phyloP scores from a whole-genome alignment of 1,140 invertebrate genomes.

The Macrostomum lignano region DNA sequence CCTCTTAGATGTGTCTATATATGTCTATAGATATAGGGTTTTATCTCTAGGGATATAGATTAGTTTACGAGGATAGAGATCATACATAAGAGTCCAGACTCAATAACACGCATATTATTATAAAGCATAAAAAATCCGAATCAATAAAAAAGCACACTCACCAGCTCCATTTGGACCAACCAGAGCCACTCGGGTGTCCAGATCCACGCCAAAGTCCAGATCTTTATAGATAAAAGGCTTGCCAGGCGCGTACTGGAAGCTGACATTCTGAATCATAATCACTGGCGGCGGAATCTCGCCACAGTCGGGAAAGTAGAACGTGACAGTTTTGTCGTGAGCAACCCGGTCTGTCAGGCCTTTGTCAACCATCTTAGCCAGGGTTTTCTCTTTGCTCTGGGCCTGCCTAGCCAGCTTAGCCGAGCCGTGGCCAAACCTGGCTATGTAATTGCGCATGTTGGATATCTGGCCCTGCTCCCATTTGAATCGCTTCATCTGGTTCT shows the following conservation, averaged over 20 bases:
- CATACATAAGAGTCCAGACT: too few species aligned
- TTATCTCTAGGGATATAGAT: too few species aligned
- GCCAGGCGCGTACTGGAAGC: conserved; percentile 8
- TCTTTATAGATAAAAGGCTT: conserved; percentile 73
- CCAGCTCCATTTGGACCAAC: conserved; percentile 92
- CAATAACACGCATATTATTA: too few species aligned
- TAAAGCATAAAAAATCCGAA: too few species aligned
- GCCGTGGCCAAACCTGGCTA: conserved; percentile 92
- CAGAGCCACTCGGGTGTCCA: conserved; percentile 81
- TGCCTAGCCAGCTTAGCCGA: conserved; percentile 86
- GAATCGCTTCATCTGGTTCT: conserved; percentile 95
- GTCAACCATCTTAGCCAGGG: conserved; percentile 90
- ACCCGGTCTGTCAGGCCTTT: conserved; percentile 82
- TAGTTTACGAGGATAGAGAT: too few species aligned
- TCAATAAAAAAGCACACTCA: too few species aligned
- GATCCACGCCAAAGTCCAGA: conserved; percentile 89
- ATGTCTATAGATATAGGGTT: too few species aligned
- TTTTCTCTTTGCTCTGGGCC: conserved; percentile 96
- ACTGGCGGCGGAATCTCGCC: conserved; percentile 86
- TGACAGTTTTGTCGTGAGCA: conserved; percentile 52
- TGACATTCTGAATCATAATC: conserved; percentile 47
- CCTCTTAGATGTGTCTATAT: too few species aligned
- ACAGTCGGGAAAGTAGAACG: conserved; percentile 84
- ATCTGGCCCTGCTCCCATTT: conserved; percentile 99
- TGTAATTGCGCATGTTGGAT: conserved; percentile 97